Evolutionary conservation across 2,797 vertebrate species (phyloP).

Genomic region (Discoglossus pictus): DNA sequence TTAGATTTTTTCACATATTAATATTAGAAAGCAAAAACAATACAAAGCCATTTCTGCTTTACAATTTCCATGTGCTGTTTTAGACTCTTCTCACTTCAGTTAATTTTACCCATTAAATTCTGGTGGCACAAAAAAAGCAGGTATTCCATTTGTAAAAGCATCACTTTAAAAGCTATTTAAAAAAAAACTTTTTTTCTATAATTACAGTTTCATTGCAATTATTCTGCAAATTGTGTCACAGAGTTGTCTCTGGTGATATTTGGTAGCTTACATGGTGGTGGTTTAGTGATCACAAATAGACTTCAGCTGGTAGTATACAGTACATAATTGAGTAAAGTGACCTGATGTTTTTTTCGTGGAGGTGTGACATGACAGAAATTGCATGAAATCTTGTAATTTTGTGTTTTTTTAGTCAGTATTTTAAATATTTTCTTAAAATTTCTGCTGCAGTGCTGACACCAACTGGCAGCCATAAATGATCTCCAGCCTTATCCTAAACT

Average conservation of each 20-base stretch:
- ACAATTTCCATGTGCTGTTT: constrained; percentile 14
- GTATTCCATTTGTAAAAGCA: constrained; percentile 45
- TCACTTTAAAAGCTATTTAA: constrained; percentile 35
- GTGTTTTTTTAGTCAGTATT: constrained; percentile 14
- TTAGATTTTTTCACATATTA: constrained; percentile 24
- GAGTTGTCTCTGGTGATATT: constrained; percentile 46
- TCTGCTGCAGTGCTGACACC: constrained; percentile 48
- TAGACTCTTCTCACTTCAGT: constrained; percentile 8
- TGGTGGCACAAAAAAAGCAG: constrained; percentile 27
- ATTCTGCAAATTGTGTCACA: constrained; percentile 47
- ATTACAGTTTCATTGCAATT: constrained; percentile 48
- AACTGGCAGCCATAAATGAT: constrained; percentile 54
- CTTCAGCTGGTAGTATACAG: constrained; percentile 54
- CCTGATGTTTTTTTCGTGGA: constrained; percentile 57
- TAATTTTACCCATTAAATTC: constrained; percentile 36
- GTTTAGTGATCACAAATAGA: constrained; percentile 56
- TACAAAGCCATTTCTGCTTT: constrained; percentile 10
- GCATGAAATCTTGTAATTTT: constrained; percentile 50
- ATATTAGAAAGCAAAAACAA: constrained; percentile 39
- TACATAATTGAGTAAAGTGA: constrained; percentile 48
- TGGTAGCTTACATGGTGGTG: constrained; percentile 50
- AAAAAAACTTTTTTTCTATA: constrained; percentile 29
- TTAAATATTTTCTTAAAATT: constrained; percentile 44
- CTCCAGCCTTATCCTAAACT: constrained; percentile 11
- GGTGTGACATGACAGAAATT: constrained; percentile 55